Evolutionary conservation across 2,113 vertebrate species (phyloP).

Genomic region (Epinephelus cyanopodus): DNA sequence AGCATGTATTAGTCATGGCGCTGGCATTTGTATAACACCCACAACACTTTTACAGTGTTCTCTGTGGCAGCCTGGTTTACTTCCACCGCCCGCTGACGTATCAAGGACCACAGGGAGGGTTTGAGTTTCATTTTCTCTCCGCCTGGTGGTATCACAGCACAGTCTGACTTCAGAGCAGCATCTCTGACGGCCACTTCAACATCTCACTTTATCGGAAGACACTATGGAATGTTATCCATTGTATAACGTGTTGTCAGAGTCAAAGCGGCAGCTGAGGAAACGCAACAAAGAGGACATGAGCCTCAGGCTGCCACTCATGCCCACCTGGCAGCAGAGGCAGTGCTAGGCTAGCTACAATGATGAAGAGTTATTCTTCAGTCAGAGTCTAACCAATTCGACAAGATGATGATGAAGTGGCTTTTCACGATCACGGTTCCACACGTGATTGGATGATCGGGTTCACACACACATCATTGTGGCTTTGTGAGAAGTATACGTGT

Average conservation of each 20-base stretch:
- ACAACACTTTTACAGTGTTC: conserved; percentile 49
- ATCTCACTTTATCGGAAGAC: conserved; percentile 27
- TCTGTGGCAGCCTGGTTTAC: conserved; percentile 54
- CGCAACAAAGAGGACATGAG: conserved; percentile 14
- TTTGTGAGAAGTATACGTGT: not conserved
- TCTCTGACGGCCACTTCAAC: conserved; percentile 9
- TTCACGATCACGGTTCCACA: conserved; percentile 3
- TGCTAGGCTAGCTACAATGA: not conserved
- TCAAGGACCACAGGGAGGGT: conserved; percentile 49
- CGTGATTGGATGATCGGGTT: not conserved
- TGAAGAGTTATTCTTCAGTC: conserved; percentile 8
- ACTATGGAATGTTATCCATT: conserved; percentile 15
- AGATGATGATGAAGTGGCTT: conserved; percentile 24
- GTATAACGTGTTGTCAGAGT: conserved; percentile 13
- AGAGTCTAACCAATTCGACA: not conserved
- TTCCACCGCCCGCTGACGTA: conserved; percentile 48
- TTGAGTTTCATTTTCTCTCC: conserved; percentile 51
- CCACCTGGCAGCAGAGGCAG: conserved; percentile 14
- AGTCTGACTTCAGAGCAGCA: not conserved
- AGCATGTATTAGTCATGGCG: conserved; percentile 57
- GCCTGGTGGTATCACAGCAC: conserved; percentile 46
- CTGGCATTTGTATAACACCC: conserved; percentile 54
- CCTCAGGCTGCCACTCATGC: conserved; percentile 16
- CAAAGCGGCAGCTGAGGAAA: conserved; percentile 28
- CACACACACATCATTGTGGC: not conserved